A percentile compares a stretch with the other conserved stretches of the same genome.
Conservation (phyloP, 2,797 vertebrate genomes). For the Mionectes olivaceus region DNA sequence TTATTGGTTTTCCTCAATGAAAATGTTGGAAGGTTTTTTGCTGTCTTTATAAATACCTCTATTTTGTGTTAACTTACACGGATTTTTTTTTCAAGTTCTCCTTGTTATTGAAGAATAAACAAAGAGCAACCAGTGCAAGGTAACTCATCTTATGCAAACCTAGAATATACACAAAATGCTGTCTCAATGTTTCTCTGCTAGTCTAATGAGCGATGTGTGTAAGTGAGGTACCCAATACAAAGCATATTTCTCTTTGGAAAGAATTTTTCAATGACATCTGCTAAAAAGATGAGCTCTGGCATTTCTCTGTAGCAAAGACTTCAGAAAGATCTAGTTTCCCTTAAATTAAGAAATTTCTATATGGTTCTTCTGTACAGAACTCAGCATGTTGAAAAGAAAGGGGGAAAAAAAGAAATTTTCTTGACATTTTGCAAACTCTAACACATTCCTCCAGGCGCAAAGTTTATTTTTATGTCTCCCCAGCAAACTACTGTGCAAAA, state of each 20-base stretch:
- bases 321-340: constrained; percentile 10
- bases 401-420: background rate
- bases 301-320: constrained; percentile 18
- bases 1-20: background rate
- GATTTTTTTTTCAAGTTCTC: background rate
- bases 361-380: background rate
- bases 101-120: background rate
- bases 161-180: background rate
- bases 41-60: background rate
- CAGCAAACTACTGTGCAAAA: background rate
- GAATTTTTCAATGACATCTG: background rate
- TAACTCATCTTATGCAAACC: background rate
- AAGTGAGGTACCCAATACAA: background rate
- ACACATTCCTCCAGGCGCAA: constrained; percentile 22
- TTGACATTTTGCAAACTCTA: constrained; percentile 49
- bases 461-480: constrained; percentile 47
- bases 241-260: background rate
- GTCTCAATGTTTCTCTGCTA: background rate
- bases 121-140: background rate
- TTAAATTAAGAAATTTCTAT: constrained; percentile 21
- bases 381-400: background rate
- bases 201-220: background rate
- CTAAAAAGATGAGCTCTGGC: background rate
- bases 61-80: background rate
- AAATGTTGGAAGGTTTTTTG: background rate